Evolutionary conservation across 2,888 invertebrate species (phyloP), one percentile per base, ranked within the genome.

Genomic region (Crioceris asparagi): DNA sequence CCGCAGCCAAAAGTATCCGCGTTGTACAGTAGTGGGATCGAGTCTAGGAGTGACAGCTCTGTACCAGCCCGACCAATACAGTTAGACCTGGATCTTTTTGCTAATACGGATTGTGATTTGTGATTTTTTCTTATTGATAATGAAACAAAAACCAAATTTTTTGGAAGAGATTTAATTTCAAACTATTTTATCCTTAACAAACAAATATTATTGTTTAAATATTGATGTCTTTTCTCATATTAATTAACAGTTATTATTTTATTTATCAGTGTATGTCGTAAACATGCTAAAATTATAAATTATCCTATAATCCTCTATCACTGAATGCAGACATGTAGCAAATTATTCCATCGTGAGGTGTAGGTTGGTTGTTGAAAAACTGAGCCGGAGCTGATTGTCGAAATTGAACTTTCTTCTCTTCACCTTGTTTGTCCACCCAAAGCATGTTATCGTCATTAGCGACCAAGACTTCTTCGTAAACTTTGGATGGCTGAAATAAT

Each of bases 1-100:
- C 85, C 92, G 92, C 92, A 93, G 90, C 88, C 90, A 91, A 92
- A 90, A 93, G 88, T 85, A 84, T 79, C 88, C 90, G 88, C 85
- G 90, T 87, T 77, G 81, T 75, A 85, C 90, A 90, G 91, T 92
- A 90, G 88, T 84, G 87, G 91, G 91, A 88, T 85, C 82, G 91
- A 91, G 85, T 80, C 85, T 79, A 84, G 86, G 91, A 93, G 88
- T 87, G 83, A 75, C 76, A 72, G 75, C 77, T 80, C 77, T 80
- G 75, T 76, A 71, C 70, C 80, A 91, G 90, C 91, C 85, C 71
- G 76, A 69, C 73, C 76, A 74, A 84, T 45, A 83, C 59, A 79
- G 74, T 74, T 70, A 77, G 75, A 83, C 84, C 74, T 67, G 70
- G 69, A 69, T 69, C 77, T 75, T 79, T 79, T 78, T 71, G 61